Conservation (phyloP, 2,113 vertebrate species). For the Orycteropus afer region DNA sequence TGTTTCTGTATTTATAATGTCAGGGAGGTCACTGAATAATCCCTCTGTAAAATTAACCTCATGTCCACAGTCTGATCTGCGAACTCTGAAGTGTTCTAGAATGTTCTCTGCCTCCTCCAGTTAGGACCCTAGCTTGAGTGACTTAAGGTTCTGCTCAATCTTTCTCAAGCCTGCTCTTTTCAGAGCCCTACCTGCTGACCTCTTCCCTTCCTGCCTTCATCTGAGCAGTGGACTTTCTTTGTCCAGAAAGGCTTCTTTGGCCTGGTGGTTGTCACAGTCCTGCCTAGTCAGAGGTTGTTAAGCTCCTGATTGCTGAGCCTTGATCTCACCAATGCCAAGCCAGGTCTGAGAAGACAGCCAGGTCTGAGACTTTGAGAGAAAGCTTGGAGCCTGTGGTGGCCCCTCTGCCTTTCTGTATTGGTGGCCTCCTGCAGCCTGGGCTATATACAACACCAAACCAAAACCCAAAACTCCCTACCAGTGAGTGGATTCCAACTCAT, state of each 20-base stretch:
- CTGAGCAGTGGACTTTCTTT: neutral
- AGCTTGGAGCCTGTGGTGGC: neutral
- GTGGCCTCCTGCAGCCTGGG: neutral
- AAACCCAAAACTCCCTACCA: too few species aligned
- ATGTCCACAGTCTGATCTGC: too few species aligned
- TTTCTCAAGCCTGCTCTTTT: neutral
- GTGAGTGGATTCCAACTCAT: too few species aligned
- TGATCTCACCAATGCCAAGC: neutral
- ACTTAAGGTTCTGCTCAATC: neutral
- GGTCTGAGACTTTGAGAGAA: neutral
- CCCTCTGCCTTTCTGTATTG: neutral
- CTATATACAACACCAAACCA: neutral
- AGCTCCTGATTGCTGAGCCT: neutral
- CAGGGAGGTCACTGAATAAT: neutral
- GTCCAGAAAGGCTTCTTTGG: neutral
- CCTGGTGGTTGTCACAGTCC: neutral
- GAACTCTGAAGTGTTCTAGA: neutral
- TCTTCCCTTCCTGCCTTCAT: neutral
- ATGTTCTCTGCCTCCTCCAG: neutral
- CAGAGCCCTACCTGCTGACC: neutral
- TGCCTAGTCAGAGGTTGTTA: neutral
- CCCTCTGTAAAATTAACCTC: neutral
- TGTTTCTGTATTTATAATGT: neutral
- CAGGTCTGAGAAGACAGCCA: too few species aligned
- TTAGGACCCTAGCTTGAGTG: neutral